Conservation (phyloP, 1,140 invertebrate species). For the Hypothenemus hampei region DNA sequence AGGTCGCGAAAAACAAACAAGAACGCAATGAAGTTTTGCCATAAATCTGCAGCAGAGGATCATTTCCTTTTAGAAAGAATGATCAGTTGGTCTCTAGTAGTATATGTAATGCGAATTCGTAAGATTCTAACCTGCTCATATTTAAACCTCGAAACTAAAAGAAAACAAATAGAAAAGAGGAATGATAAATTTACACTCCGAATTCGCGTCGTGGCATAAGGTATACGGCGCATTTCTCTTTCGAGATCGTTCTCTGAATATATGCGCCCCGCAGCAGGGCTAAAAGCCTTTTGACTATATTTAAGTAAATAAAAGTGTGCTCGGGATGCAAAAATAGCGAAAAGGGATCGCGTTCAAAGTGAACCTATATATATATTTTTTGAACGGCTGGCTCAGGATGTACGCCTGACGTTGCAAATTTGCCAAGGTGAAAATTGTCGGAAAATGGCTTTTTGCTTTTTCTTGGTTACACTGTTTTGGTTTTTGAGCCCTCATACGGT, state of each 20-base stretch:
- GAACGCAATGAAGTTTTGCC: too few species aligned
- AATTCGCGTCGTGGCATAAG: constrained; percentile 12
- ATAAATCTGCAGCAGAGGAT: too few species aligned
- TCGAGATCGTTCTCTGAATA: constrained; percentile 21
- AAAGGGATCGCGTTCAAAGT: constrained; percentile 27
- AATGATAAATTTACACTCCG: constrained; percentile 17
- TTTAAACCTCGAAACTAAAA: too few species aligned
- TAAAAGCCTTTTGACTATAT: constrained; percentile 29
- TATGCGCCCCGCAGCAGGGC: constrained; percentile 18
- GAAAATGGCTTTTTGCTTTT: constrained; percentile 22
- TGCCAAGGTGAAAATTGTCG: constrained; percentile 15
- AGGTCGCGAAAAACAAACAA: too few species aligned
- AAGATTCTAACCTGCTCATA: too few species aligned
- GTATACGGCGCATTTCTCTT: constrained; percentile 22
- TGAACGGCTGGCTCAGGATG: constrained; percentile 17
- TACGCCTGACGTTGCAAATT: constrained; percentile 13
- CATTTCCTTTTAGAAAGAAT: too few species aligned
- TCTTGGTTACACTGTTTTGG: constrained; percentile 2
- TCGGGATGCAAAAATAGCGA: constrained; percentile 22
- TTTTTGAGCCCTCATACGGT: too few species aligned
- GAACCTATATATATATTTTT: constrained; percentile 27
- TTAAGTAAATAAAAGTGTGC: constrained; percentile 27
- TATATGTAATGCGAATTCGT: not conserved
- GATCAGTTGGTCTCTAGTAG: too few species aligned
- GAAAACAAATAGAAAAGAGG: not conserved